A percentile compares a stretch with the other conserved stretches of the same genome.
Evolutionary conservation across 2,888 invertebrate genomes (phyloP).

Genomic region (Arge pagana): DNA sequence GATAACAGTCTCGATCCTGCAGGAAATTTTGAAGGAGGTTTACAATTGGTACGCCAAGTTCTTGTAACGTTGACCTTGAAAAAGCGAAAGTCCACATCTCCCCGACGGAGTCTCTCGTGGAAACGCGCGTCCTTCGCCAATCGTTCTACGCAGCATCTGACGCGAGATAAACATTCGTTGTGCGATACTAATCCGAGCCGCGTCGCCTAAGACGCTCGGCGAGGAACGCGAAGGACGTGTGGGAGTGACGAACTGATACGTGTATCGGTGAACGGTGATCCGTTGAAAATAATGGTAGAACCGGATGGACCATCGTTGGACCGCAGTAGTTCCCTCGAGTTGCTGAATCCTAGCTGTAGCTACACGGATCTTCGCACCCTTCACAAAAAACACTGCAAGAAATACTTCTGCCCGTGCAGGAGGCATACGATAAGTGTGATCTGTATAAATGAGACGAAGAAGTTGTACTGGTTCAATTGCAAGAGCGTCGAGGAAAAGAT

Average conservation of each 20-base stretch:
- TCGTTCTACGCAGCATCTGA: no score
- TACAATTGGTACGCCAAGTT: no score
- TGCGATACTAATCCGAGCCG: no score
- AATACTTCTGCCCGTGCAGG: slow-evolving; percentile 52
- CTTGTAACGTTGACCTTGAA: no score
- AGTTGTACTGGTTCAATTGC: slow-evolving; percentile 54
- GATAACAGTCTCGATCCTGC: slow-evolving; percentile 30
- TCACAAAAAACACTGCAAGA: slow-evolving; percentile 49
- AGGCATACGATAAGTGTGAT: slow-evolving; percentile 54
- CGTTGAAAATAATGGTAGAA: slow-evolving; percentile 52
- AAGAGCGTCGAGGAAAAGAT: slow-evolving; percentile 53
- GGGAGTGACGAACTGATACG: background rate
- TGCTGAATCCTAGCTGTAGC: slow-evolving; percentile 48
- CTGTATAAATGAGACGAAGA: slow-evolving; percentile 51
- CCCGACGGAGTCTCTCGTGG: no score
- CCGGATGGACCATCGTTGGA: slow-evolving; percentile 44
- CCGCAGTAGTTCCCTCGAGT: slow-evolving; percentile 45
- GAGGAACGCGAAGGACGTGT: background rate
- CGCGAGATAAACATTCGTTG: no score
- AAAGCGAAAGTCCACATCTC: no score
- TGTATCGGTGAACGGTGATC: background rate
- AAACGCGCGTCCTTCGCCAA: no score
- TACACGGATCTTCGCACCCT: slow-evolving; percentile 48
- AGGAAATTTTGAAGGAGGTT: slow-evolving; percentile 22
- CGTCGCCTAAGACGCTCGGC: no score